Base-by-base conservation (phyloP, 1,140 invertebrate species). In the Danaus plexippus region DNA sequence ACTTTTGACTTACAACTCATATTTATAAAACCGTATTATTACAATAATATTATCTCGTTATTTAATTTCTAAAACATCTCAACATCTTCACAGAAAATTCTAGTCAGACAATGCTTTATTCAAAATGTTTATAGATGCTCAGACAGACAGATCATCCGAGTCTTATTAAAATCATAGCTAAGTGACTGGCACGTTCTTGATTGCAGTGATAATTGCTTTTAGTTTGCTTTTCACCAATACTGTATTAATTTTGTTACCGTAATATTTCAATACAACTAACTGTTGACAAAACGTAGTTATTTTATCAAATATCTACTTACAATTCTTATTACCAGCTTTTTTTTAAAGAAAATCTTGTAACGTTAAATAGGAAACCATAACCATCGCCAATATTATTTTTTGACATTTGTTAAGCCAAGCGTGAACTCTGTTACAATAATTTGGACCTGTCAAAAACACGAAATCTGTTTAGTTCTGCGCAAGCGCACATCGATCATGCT, bases 401-500 rank as follows among this genome's bases (percentile, higher is more conserved):
- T 32, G 22, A 32, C 22, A 32, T 32, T 32, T 32, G 22, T 4
- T 4, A 32, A 32, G 22, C 22, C 22, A 32, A 32, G 22, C 22
- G 22, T 32, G 22, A 32, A 32, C 22, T 32, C 22, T 40, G n/a
- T 13, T 42, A 41, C 11, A 41, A 51, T 52, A 42, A 11, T 42
- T 12, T 15, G 12, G 50, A 52, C 13, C 51, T 56, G 59, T 61
- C 59, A 61, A 54, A 50, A 50, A 43, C 49, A 48, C 18, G 52
- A 48, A 59, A 59, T 59, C 57, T 52, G 11, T 53, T 59, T 59
- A 59, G 22, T 32, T 32, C 52, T 61, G 60, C 60, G 64, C 52
- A 9, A 54, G 63, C 60, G 52, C 53, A 57, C 43, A 70, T 70
- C 67, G 46, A 70, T 70, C 67, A 70, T 52, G 46, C 59, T 61